A percentile compares a stretch with the other conserved stretches of the same genome.
Conservation (phyloP, 2,888 invertebrate genomes). For the Prosapia bicincta region DNA sequence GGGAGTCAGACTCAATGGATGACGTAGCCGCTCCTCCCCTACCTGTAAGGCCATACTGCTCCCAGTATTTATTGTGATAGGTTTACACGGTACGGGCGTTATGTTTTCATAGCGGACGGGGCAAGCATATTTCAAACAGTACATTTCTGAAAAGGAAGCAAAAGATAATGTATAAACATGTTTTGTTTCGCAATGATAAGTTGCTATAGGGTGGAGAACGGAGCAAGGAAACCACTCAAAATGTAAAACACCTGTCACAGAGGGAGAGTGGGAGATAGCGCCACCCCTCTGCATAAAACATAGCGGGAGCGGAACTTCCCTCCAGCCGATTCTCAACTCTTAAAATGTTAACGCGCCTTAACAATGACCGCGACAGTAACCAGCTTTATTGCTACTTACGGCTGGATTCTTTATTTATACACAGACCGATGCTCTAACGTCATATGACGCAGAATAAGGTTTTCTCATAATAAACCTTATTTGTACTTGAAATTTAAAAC, state of each 20-base stretch:
- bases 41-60: too few species aligned
- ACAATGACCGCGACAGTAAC: not conserved
- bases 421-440: too few species aligned
- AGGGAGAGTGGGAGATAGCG: constrained; percentile 2
- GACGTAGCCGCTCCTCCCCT: too few species aligned
- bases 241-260: constrained; percentile 28
- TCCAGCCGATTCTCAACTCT: constrained; percentile 9
- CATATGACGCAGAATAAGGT: not conserved
- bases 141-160: not conserved
- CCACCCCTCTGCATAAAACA: constrained; percentile 22
- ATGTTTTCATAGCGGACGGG: too few species aligned
- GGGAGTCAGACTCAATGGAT: too few species aligned
- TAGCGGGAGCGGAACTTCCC: constrained; percentile 9
- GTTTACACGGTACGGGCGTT: too few species aligned
- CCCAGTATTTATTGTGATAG: too few species aligned
- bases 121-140: too few species aligned
- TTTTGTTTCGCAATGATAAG: constrained; percentile 18
- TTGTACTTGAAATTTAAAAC: too few species aligned
- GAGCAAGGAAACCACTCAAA: constrained; percentile 28
- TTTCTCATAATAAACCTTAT: too few species aligned
- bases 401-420: not conserved
- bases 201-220: constrained; percentile 3
- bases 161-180: not conserved
- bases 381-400: not conserved
- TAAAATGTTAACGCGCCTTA: not conserved